A percentile compares a stretch with the other conserved stretches of the same genome.
Conservation (phyloP, 2,888 invertebrate genomes). For the Trissolcus brochymenae region DNA sequence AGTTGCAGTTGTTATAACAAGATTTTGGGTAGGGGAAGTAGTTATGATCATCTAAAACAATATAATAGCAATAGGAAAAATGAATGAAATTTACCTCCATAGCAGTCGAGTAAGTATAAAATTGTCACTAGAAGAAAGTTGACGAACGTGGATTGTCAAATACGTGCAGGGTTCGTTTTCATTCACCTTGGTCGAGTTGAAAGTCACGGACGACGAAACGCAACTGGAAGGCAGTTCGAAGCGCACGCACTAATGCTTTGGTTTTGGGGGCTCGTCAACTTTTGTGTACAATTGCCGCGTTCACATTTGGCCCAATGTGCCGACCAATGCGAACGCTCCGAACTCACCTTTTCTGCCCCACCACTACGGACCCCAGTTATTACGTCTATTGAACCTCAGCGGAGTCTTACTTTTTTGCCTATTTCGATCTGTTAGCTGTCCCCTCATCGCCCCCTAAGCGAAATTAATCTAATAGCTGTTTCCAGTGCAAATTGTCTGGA, state of each 20-base stretch:
- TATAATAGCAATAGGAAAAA: not conserved
- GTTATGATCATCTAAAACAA: too few relatives aligned
- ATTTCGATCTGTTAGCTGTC: slow-evolving; percentile 17
- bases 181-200: slow-evolving; percentile 26
- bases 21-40: too few relatives aligned
- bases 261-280: slow-evolving; percentile 38
- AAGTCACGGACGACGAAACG: slow-evolving; percentile 28
- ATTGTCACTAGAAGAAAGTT: too few relatives aligned
- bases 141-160: not conserved
- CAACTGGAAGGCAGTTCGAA: slow-evolving; percentile 31
- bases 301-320: slow-evolving; percentile 33
- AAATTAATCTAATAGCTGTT: slow-evolving; percentile 11
- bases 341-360: slow-evolving; percentile 31
- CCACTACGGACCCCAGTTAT: slow-evolving; percentile 58
- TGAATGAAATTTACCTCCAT: not conserved
- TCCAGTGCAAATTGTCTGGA: slow-evolving; percentile 10
- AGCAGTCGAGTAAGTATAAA: not conserved
- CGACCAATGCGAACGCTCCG: slow-evolving; percentile 15
- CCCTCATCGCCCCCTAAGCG: slow-evolving; percentile 13
- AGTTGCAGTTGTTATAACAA: too few relatives aligned
- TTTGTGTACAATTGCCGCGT: slow-evolving; percentile 38
- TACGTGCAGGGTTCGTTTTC: not conserved
- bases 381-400: slow-evolving; percentile 66
- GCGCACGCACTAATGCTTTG: slow-evolving; percentile 2
- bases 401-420: slow-evolving; percentile 13